These are phyloP conservation scores for Arctocebus calabarensis DNA, from an alignment of 2,797 vertebrate genomes.

Conservation along the genomic window DNA sequence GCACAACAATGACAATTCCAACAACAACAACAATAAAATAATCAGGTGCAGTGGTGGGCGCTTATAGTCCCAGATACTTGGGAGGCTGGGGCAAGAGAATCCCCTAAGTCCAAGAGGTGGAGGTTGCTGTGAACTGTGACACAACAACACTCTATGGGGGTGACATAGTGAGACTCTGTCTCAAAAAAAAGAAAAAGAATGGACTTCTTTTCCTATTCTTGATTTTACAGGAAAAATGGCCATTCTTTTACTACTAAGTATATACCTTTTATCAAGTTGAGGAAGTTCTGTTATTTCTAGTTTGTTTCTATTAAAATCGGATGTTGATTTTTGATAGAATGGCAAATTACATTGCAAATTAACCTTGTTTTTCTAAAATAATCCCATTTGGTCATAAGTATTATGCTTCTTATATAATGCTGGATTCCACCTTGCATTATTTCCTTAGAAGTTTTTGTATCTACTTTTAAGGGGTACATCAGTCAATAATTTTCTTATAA, in stretches of 20 bases:
- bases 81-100: no score
- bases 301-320: conserved; percentile 30
- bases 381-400: neutral
- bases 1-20: no score
- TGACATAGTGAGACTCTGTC: no score
- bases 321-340: neutral
- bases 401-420: neutral
- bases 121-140: no score
- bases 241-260: neutral
- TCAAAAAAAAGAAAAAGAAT: no score
- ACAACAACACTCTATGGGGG: no score
- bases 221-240: neutral
- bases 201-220: neutral
- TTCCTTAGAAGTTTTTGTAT: neutral
- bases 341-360: neutral
- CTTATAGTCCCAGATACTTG: no score
- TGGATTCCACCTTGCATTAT: neutral
- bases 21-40: no score
- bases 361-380: neutral
- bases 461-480: neutral
- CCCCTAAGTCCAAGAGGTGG: no score
- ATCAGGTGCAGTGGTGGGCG: no score
- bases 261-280: neutral
- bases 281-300: neutral
- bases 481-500: neutral